These are phyloP conservation scores for Orgyia antiqua DNA, from an alignment of 2,888 invertebrate species.

Conservation along the genomic window DNA sequence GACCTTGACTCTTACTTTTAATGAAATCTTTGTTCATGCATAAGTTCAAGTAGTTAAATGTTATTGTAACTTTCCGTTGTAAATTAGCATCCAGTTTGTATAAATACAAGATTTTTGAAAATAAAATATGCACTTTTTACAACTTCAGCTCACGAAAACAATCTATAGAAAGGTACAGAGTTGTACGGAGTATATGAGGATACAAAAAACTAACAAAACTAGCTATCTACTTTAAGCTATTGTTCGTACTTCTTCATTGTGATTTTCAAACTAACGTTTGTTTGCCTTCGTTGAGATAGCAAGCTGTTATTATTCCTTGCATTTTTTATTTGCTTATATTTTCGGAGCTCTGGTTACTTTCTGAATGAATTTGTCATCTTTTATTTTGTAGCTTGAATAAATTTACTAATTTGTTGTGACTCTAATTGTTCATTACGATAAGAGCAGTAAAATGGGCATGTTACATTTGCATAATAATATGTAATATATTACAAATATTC, in stretches of 20 bases:
- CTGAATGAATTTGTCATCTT: too few relatives aligned
- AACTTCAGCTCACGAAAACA: constrained; percentile 23
- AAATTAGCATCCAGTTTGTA: too few relatives aligned
- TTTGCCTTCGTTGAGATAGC: constrained; percentile 19
- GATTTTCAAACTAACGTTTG: constrained; percentile 39
- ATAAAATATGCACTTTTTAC: constrained; percentile 12
- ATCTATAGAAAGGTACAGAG: constrained; percentile 24
- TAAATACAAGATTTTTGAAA: constrained; percentile 12
- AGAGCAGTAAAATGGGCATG: too few relatives aligned
- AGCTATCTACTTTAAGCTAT: constrained; percentile 31
- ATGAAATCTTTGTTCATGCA: too few relatives aligned
- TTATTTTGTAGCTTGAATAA: too few relatives aligned
- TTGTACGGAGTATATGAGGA: constrained; percentile 17
- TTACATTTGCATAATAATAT: too few relatives aligned
- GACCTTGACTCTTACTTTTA: too few relatives aligned
- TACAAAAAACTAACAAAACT: constrained; percentile 29
- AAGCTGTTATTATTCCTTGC: constrained; percentile 20
- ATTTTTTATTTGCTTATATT: constrained; percentile 17
- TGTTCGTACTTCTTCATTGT: constrained; percentile 41
- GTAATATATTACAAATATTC: too few relatives aligned
- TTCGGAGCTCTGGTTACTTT: constrained; percentile 1
- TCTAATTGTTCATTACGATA: too few relatives aligned
- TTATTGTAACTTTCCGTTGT: too few relatives aligned
- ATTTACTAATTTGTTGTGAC: too few relatives aligned
- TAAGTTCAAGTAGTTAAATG: too few relatives aligned